Conservation (phyloP, 2,888 invertebrate species). For the Drosophila niveifrons region DNA sequence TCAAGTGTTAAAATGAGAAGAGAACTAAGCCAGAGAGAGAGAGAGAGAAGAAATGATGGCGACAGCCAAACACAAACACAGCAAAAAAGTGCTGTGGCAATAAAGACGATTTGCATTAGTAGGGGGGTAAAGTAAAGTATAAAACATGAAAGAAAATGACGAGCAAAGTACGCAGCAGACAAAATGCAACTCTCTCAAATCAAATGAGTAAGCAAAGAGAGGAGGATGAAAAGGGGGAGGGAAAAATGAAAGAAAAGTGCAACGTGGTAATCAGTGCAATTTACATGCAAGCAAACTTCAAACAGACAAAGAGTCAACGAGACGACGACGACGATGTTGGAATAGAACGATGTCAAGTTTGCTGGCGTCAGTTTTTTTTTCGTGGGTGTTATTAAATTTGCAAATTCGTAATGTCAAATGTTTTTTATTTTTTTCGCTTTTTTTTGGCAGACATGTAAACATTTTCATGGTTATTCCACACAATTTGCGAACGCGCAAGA, state of each 20-base stretch:
- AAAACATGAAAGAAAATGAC: slow-evolving; percentile 45
- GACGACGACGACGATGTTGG: not conserved
- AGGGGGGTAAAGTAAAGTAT: slow-evolving; percentile 53
- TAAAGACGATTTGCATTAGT: slow-evolving; percentile 74
- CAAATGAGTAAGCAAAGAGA: slow-evolving; percentile 72
- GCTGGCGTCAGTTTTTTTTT: slow-evolving; percentile 32
- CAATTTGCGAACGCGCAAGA: slow-evolving; percentile 59
- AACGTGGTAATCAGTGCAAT: slow-evolving; percentile 77
- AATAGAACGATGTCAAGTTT: slow-evolving; percentile 42
- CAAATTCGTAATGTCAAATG: slow-evolving; percentile 66
- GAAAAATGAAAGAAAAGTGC: slow-evolving; percentile 56
- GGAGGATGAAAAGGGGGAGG: not conserved
- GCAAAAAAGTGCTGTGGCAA: slow-evolving; percentile 56
- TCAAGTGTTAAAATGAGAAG: slow-evolving; percentile 46
- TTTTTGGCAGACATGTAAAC: slow-evolving; percentile 62
- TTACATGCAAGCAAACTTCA: slow-evolving; percentile 78
- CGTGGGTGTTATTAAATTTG: slow-evolving; percentile 67
- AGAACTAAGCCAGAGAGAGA: not conserved
- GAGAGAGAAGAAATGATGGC: not conserved
- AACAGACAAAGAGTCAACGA: slow-evolving; percentile 50
- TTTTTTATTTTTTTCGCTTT: not conserved
- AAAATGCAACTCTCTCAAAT: slow-evolving; percentile 63
- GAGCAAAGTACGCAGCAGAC: slow-evolving; percentile 48
- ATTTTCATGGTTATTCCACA: slow-evolving; percentile 76
- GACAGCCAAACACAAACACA: slow-evolving; percentile 35